Percentiles rank a stretch among this genome's conserved stretches.
Evolutionary conservation across 2,888 invertebrate genomes (phyloP).

Genomic region (Caenorhabditis zanzibari): DNA sequence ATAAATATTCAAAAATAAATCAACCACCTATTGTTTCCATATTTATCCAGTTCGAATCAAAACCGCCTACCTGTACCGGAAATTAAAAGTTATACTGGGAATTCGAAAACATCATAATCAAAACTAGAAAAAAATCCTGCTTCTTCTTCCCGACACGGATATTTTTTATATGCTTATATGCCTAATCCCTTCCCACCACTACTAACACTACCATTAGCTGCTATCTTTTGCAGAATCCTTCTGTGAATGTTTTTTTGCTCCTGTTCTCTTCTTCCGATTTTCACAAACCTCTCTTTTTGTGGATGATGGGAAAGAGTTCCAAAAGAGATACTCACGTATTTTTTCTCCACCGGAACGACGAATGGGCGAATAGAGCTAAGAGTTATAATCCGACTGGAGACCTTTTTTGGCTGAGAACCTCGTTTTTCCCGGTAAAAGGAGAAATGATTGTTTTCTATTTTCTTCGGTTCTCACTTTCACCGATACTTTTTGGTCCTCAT

Average conservation of each 20-base stretch:
- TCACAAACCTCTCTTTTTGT: constrained; percentile 6
- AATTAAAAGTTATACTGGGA: constrained; percentile 27
- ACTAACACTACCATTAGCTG: background rate
- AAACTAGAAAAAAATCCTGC: constrained; percentile 2
- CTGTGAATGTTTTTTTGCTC: constrained; percentile 1
- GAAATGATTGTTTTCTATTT: constrained; percentile 17
- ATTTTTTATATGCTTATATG: background rate
- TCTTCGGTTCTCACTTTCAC: background rate
- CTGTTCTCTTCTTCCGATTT: background rate
- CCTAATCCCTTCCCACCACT: background rate
- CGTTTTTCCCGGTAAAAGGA: background rate
- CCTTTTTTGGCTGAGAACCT: constrained; percentile 42
- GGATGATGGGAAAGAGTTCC: background rate
- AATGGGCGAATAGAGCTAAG: background rate
- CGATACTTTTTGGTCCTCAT: background rate
- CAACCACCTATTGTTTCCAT: background rate
- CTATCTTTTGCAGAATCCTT: background rate
- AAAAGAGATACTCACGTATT: constrained; percentile 19
- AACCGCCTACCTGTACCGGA: constrained; percentile 13
- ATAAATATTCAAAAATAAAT: background rate
- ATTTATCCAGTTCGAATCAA: background rate
- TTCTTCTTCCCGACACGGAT: background rate
- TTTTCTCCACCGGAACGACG: background rate
- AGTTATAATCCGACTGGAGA: constrained; percentile 21
- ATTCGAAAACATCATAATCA: constrained; percentile 12